Conservation (phyloP, 1,140 invertebrate species). For the Trachelipus rathkii region DNA sequence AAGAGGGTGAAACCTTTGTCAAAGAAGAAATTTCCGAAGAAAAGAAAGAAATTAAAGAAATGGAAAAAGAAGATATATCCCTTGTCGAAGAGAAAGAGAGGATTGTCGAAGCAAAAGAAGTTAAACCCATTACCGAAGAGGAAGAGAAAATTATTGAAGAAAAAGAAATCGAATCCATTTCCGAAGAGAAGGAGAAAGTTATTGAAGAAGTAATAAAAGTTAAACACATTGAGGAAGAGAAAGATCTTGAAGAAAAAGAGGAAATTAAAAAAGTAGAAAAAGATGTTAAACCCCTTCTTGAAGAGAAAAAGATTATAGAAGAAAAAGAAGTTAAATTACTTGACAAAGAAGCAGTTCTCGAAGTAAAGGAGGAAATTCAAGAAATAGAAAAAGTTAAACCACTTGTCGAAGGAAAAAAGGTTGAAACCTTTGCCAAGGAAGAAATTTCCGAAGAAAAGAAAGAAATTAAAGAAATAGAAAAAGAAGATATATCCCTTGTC, state of each 20-base stretch:
- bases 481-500: neutral
- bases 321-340: constrained; percentile 11
- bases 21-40: neutral
- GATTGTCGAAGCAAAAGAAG: neutral
- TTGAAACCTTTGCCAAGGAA: neutral
- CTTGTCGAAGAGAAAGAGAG: neutral
- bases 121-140: neutral
- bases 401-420: neutral
- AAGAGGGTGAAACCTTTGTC: neutral
- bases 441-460: too few relatives aligned
- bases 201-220: neutral
- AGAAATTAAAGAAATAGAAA: neutral
- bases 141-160: neutral
- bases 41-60: neutral
- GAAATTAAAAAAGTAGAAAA: neutral
- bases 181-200: neutral
- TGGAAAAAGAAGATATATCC: neutral
- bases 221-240: constrained; percentile 4
- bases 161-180: neutral
- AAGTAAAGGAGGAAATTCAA: neutral
- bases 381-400: neutral
- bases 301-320: neutral
- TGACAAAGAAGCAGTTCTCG: neutral
- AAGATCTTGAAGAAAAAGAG: neutral
- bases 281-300: neutral